These are phyloP conservation scores for Catocala sponsa DNA, from an alignment of 2,888 invertebrate genomes.

Conservation along the genomic window DNA sequence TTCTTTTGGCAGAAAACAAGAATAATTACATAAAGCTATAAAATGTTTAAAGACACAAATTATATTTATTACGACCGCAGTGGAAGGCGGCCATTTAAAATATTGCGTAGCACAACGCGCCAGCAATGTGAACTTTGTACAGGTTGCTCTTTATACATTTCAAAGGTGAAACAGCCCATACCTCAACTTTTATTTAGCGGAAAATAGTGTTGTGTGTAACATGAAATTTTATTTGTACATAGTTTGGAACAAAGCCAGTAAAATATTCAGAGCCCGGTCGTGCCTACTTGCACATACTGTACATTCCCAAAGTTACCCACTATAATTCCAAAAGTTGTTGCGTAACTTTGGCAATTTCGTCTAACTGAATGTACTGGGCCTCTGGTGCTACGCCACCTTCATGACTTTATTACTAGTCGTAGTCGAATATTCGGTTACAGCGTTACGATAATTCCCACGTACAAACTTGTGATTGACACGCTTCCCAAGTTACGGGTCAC, in stretches of 20 bases:
- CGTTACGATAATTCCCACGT: slow-evolving; percentile 33
- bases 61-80: too few relatives aligned
- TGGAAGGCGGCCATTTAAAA: too few relatives aligned
- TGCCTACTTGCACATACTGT: slow-evolving; percentile 21
- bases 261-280: slow-evolving; percentile 40
- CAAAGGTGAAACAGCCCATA: slow-evolving; percentile 19
- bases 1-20: too few relatives aligned
- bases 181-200: slow-evolving; percentile 20
- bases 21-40: too few relatives aligned
- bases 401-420: slow-evolving; percentile 28
- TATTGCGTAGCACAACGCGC: not conserved
- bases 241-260: slow-evolving; percentile 20
- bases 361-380: slow-evolving; percentile 17
- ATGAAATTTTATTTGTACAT: slow-evolving; percentile 15
- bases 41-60: too few relatives aligned
- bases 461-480: slow-evolving; percentile 61
- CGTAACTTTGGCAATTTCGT: slow-evolving; percentile 31
- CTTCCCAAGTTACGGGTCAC: slow-evolving; percentile 50
- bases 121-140: slow-evolving; percentile 5
- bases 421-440: slow-evolving; percentile 7
- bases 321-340: slow-evolving; percentile 28
- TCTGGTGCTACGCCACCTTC: slow-evolving; percentile 5
- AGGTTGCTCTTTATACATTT: slow-evolving; percentile 20
- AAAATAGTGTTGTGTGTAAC: slow-evolving; percentile 16
- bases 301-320: slow-evolving; percentile 31